phyloP scores from a whole-genome alignment of 2,113 vertebrate genomes.

The Prunella himalayana region DNA sequence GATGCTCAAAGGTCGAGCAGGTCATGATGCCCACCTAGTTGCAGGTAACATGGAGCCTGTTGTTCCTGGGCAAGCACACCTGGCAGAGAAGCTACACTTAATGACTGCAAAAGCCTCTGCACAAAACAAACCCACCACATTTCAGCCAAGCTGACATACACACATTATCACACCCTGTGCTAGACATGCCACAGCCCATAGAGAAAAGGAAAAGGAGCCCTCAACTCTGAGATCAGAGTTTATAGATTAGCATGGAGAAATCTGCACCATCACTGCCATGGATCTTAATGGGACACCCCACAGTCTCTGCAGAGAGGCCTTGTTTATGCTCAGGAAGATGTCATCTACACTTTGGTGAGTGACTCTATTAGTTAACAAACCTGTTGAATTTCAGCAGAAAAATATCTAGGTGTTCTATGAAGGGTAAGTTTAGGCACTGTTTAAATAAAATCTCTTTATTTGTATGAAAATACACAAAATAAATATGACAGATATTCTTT shows the following conservation, averaged over 20 bases:
- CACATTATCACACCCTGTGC: accelerated
- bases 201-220: not conserved
- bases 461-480: not conserved
- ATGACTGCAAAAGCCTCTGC: not conserved
- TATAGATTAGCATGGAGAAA: not conserved
- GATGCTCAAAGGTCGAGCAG: not conserved
- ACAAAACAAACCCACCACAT: not conserved
- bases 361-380: not conserved
- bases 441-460: not conserved
- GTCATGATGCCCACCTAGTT: no score
- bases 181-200: not conserved
- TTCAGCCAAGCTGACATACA: not conserved
- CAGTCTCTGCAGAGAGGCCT: not conserved
- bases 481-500: not conserved
- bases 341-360: not conserved
- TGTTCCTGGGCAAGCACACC: not conserved
- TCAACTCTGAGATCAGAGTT: not conserved
- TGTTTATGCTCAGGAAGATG: not conserved
- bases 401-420: not conserved
- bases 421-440: not conserved
- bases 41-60: not conserved
- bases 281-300: not conserved
- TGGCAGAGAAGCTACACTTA: not conserved
- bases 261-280: not conserved
- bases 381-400: not conserved